These are phyloP conservation scores for Ploceus nigricollis DNA, from an alignment of 2,113 vertebrate genomes.

Conservation along the genomic window DNA sequence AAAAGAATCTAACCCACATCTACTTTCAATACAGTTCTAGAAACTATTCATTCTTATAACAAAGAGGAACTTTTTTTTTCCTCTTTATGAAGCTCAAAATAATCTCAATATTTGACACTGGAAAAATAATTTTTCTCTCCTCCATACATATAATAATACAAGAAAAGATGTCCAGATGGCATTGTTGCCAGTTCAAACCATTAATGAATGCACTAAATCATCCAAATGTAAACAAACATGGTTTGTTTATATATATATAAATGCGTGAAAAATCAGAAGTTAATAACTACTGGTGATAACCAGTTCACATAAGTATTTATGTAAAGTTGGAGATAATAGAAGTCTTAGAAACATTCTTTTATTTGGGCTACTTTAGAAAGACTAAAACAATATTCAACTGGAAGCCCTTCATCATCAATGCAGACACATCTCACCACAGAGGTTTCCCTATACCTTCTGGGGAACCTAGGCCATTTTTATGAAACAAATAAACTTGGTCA, in stretches of 20 bases:
- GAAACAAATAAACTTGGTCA: not conserved
- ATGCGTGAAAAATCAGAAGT: not conserved
- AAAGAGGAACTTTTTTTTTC: not conserved
- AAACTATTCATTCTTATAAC: not conserved
- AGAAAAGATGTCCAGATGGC: not conserved
- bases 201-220: not conserved
- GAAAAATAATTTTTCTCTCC: not conserved
- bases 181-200: not conserved
- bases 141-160: not conserved
- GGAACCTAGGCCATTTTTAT: not conserved
- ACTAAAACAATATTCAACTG: not conserved
- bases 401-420: not conserved
- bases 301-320: not conserved
- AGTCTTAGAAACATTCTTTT: not conserved
- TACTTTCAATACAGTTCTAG: not conserved
- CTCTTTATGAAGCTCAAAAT: not conserved
- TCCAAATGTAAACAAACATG: not conserved
- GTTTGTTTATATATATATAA: not conserved
- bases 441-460: not conserved
- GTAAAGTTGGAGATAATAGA: not conserved
- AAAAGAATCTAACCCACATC: not conserved
- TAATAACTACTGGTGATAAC: not conserved
- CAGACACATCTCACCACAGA: not conserved
- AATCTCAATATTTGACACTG: not conserved
- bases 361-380: not conserved